phyloP scores from a whole-genome alignment of 2,113 vertebrate species.

The Scalopus aquaticus region DNA sequence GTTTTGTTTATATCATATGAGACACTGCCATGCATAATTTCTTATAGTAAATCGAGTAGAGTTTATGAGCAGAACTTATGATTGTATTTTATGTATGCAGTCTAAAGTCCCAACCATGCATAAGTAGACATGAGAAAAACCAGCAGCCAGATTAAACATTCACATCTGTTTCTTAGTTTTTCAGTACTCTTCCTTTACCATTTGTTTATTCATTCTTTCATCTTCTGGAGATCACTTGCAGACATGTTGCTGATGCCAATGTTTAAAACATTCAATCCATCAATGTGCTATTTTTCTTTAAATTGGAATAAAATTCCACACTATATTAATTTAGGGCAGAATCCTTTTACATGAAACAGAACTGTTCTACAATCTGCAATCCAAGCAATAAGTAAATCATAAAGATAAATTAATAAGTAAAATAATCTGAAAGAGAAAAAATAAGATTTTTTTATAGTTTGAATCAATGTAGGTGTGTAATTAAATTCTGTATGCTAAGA shows the following conservation, averaged over 20 bases:
- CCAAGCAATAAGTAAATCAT: background rate
- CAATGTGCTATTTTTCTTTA: background rate
- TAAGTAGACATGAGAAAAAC: conserved; percentile 36
- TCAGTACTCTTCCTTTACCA: background rate
- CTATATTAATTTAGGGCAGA: background rate
- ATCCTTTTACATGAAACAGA: background rate
- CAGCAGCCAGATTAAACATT: conserved; percentile 1
- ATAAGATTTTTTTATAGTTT: background rate
- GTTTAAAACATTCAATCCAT: background rate
- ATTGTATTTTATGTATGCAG: conserved; percentile 24
- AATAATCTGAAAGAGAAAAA: background rate
- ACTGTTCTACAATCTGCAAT: background rate
- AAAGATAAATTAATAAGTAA: background rate
- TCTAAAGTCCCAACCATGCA: conserved; percentile 36
- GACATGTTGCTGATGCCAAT: background rate
- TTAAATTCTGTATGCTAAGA: background rate
- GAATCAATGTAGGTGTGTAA: background rate
- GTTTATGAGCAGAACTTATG: conserved; percentile 47
- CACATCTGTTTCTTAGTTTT: conserved; percentile 37
- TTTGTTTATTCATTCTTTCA: conserved; percentile 27
- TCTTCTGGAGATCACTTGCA: background rate
- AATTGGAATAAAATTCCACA: background rate
- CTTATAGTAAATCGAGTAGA: conserved; percentile 30
- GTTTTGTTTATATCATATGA: background rate
- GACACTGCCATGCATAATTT: conserved; percentile 37